Evolutionary conservation across 2,113 vertebrate species (phyloP), one percentile per base, ranked within the genome.

Genomic region (Junco hyemalis): DNA sequence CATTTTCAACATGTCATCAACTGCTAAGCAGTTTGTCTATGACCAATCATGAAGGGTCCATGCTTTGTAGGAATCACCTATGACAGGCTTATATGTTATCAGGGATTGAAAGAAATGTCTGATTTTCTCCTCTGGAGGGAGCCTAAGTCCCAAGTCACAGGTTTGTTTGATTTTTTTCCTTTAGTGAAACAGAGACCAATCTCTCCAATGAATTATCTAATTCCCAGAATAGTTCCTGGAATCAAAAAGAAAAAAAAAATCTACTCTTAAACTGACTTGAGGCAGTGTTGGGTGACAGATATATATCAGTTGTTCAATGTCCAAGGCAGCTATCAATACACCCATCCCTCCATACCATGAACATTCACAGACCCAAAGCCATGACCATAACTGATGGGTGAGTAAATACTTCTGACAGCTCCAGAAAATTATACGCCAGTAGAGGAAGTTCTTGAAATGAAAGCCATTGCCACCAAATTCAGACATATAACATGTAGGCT

Each of bases 71-170:
- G 42, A 90, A 80, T 83, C 11, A 6, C 31, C 5, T 77, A 5
- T 38, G 74, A 50, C 33, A 86, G 24, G 6, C 45, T 86, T 61
- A 19, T 56, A 16, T 18, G 38, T 57, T 77, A 56, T 18, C 23
- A 25, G 10, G 26, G 22, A 59, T 78, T 88, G 63, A 90, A 93
- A 83, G 50, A 92, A 81, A 73, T 94, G 47, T 65, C 76, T 86
- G 64, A 78, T 78, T 86, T 92, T 88, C 76, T 95, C 94, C 95
- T 94, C 94, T 94, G 94, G 96, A 93, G 96, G 92, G 94, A 96
- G 95, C 88, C 88, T 83, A 86, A 70, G 4, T 73, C 65, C 95
- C 54, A 56, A 95, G 33, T 83, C 79, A 59, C 1, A 4, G 18
- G 15, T 65, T 85, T 42, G 19, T 68, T 71, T 65, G 45, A 50